Percentiles rank a stretch among this genome's conserved stretches.
These are phyloP conservation scores for Tetrax tetrax DNA, from an alignment of 2,113 vertebrate genomes.

Conservation along the genomic window DNA sequence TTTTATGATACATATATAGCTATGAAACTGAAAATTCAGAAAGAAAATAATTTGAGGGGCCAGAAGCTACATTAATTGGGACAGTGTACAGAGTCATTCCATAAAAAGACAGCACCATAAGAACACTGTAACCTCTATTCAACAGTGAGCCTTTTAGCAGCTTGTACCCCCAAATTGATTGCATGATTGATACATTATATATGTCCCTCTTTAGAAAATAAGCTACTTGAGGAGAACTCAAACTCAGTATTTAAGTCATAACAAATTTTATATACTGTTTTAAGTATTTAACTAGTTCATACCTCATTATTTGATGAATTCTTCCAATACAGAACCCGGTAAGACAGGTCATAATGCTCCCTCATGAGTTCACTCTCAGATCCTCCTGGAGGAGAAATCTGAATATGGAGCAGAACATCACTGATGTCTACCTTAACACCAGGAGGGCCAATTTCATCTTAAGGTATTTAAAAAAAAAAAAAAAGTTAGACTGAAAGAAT, in stretches of 20 bases:
- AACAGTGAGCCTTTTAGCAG: not conserved
- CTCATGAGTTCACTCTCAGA: not conserved
- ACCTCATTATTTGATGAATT: slow-evolving; percentile 62
- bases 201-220: not conserved
- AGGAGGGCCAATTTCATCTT: slow-evolving; percentile 65
- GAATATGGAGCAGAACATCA: slow-evolving; percentile 29
- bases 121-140: not conserved
- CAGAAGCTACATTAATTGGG: not conserved
- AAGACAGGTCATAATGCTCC: not conserved
- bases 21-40: not conserved
- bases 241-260: not conserved
- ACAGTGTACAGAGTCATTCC: not conserved
- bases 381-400: slow-evolving; percentile 1
- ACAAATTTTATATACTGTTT: not conserved
- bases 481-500: not conserved
- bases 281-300: not conserved
- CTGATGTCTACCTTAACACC: slow-evolving; percentile 25
- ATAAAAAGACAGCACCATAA: not conserved
- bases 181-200: not conserved
- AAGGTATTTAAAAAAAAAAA: not conserved
- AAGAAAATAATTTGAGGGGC: not conserved
- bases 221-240: not conserved
- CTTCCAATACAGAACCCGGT: slow-evolving; percentile 65
- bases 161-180: not conserved
- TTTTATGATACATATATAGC: not conserved